Evolutionary conservation across 2,888 invertebrate species (phyloP).

Genomic region (Trisateles emortualis): DNA sequence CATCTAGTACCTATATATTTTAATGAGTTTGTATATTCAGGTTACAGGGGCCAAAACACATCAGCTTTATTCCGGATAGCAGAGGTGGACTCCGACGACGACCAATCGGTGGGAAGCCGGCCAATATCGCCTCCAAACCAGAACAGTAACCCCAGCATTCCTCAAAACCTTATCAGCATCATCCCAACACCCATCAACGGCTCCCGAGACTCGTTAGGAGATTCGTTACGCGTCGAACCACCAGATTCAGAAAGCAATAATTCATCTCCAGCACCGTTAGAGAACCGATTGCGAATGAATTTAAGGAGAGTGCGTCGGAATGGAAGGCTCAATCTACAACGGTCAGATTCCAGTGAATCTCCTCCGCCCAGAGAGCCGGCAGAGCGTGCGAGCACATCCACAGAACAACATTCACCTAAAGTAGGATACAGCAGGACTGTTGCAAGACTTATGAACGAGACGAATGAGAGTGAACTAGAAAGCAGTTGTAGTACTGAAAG

Average conservation of each 20-base stretch:
- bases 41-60: slow-evolving; percentile 79
- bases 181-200: slow-evolving; percentile 88
- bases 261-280: slow-evolving; percentile 59
- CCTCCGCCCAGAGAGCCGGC: slow-evolving; percentile 67
- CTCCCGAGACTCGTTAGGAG: slow-evolving; percentile 77
- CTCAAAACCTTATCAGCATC: slow-evolving; percentile 83
- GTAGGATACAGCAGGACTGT: slow-evolving; percentile 69
- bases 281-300: slow-evolving; percentile 58
- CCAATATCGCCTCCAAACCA: slow-evolving; percentile 73
- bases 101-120: slow-evolving; percentile 78
- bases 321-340: slow-evolving; percentile 63
- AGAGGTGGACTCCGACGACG: slow-evolving; percentile 89
- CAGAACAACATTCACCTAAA: slow-evolving; percentile 62
- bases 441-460: slow-evolving; percentile 81
- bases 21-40: slow-evolving; percentile 46
- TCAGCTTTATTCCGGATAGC: slow-evolving; percentile 82
- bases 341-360: slow-evolving; percentile 78
- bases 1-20: too few species aligned
- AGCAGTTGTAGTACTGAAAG: slow-evolving; percentile 81
- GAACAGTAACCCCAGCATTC: slow-evolving; percentile 59
- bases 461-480: slow-evolving; percentile 83
- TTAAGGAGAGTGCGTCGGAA: slow-evolving; percentile 65
- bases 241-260: slow-evolving; percentile 59
- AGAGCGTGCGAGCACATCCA: slow-evolving; percentile 58
- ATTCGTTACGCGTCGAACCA: slow-evolving; percentile 68